Conservation (phyloP, 2,113 vertebrate species). For the Chroicocephalus ridibundus region DNA sequence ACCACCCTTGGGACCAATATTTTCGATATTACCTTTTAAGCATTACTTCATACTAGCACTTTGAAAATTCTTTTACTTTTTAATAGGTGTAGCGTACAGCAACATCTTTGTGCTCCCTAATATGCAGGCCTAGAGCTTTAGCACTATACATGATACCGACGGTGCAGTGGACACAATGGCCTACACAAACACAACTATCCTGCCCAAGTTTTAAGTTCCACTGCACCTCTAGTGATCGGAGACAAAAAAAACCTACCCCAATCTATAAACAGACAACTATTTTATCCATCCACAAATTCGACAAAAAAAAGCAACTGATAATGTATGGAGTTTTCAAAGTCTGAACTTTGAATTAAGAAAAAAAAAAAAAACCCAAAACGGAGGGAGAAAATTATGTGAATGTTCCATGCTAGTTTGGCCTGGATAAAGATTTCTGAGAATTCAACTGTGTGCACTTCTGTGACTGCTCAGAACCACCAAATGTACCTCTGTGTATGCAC, state of each 20-base stretch:
- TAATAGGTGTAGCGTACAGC: neutral
- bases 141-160: fast-evolving
- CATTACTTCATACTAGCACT: neutral
- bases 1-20: neutral
- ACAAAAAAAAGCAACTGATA: neutral
- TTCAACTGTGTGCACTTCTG: neutral
- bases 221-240: neutral
- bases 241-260: fast-evolving
- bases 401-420: neutral
- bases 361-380: neutral
- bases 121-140: neutral
- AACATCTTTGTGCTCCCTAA: neutral
- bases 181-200: neutral
- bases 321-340: neutral
- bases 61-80: neutral
- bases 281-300: neutral
- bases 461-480: neutral
- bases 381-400: neutral
- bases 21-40: neutral
- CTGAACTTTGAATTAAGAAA: neutral
- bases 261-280: neutral
- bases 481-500: neutral
- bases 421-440: neutral
- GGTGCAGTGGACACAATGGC: neutral
- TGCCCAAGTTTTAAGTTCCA: neutral